Conservation (phyloP, 1,140 invertebrate genomes). For the Episyrphus balteatus region DNA sequence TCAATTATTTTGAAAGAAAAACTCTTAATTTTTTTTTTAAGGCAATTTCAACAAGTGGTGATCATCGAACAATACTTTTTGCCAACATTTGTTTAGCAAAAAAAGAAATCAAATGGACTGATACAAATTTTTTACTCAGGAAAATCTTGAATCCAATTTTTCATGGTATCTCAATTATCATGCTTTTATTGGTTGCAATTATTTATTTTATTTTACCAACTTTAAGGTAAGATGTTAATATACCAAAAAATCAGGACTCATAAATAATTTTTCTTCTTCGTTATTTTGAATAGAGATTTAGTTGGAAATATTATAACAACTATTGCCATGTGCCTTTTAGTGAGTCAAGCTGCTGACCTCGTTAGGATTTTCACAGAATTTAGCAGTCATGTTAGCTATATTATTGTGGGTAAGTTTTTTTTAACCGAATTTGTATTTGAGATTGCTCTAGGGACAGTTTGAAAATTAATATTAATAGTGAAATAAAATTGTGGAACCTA, state of each 20-base stretch:
- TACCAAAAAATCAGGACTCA: not conserved
- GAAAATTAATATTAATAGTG: no score
- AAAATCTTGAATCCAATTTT: conserved; percentile 64
- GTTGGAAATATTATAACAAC: conserved; percentile 75
- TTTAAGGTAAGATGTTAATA: conserved; percentile 38
- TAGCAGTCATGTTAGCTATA: conserved; percentile 63
- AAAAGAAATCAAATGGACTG: conserved; percentile 52
- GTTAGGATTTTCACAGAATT: conserved; percentile 68
- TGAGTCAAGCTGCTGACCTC: conserved; percentile 63
- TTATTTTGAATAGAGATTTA: conserved; percentile 46
- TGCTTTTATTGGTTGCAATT: conserved; percentile 62
- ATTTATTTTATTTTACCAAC: conserved; percentile 76
- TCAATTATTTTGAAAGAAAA: not conserved
- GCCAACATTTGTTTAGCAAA: conserved; percentile 64
- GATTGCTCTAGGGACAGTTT: not conserved
- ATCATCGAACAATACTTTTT: conserved; percentile 42
- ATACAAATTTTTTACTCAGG: conserved; percentile 57
- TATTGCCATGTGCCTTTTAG: conserved; percentile 60
- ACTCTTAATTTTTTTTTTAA: conserved; percentile 3
- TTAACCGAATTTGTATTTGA: not conserved
- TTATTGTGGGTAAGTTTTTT: conserved; percentile 51
- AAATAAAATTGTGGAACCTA: no score
- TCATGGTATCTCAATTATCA: conserved; percentile 56
- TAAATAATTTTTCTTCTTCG: conserved; percentile 4
- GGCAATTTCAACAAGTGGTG: conserved; percentile 19